Conservation (phyloP, 1,140 invertebrate species). For the Lasioglossum albipes region DNA sequence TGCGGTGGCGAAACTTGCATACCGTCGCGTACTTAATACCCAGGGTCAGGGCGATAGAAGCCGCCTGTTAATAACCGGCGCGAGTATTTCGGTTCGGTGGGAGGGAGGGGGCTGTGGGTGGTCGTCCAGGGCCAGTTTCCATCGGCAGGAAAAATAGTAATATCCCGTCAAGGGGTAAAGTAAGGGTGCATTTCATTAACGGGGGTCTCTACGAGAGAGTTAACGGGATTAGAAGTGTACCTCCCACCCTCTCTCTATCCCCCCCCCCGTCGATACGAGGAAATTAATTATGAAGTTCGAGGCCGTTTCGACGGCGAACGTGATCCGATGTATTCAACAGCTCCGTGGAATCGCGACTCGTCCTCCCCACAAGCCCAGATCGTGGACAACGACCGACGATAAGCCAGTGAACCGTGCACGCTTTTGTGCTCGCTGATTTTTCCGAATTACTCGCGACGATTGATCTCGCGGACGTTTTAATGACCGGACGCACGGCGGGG, state of each 20-base stretch:
- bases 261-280: constrained; percentile 15
- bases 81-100: constrained; percentile 32
- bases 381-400: constrained; percentile 14
- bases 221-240: constrained; percentile 47
- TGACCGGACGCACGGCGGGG: too few species aligned
- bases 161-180: constrained; percentile 17
- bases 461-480: neutral
- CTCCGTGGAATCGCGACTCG: constrained; percentile 19
- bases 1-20: constrained; percentile 12
- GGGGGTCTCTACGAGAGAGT: constrained; percentile 8
- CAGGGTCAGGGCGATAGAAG: constrained; percentile 42
- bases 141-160: constrained; percentile 53
- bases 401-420: constrained; percentile 29
- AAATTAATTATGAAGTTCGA: constrained; percentile 57
- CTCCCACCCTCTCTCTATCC: neutral
- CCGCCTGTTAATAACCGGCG: constrained; percentile 53
- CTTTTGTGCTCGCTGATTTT: constrained; percentile 33
- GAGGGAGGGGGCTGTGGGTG: neutral
- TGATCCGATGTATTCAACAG: constrained; percentile 53
- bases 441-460: neutral
- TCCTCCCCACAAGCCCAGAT: constrained; percentile 6
- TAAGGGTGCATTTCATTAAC: constrained; percentile 65
- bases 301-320: neutral
- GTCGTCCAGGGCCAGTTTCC: neutral
- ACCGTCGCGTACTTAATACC: constrained; percentile 57